phyloP scores from a whole-genome alignment of 2,888 invertebrate genomes.

The Agriopis marginaria region DNA sequence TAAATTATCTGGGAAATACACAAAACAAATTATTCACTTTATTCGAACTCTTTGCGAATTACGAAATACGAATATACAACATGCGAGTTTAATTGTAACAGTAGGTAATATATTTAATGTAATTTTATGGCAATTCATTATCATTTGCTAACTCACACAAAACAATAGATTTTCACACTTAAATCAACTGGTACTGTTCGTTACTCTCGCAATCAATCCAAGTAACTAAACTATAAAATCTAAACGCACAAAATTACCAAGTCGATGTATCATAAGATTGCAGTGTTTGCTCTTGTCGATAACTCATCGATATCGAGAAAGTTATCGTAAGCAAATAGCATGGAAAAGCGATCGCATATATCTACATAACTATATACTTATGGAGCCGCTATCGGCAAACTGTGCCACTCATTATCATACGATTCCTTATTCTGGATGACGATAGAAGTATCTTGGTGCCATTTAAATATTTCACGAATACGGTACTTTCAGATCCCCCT shows the following conservation, averaged over 20 bases:
- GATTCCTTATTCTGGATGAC: constrained; percentile 27
- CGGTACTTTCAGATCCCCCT: too few relatives aligned
- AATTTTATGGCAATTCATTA: not conserved
- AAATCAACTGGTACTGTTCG: not conserved
- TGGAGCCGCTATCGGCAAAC: constrained; percentile 38
- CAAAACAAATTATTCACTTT: too few relatives aligned
- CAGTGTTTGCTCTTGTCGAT: constrained; percentile 65
- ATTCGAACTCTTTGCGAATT: too few relatives aligned
- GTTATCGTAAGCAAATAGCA: constrained; percentile 77
- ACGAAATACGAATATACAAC: too few relatives aligned
- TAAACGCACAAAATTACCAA: constrained; percentile 15
- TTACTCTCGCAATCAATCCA: constrained; percentile 1
- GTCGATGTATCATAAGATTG: constrained; percentile 49
- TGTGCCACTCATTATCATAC: constrained; percentile 55
- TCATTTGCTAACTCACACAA: not conserved
- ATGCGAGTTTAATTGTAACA: too few relatives aligned
- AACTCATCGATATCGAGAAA: constrained; percentile 71
- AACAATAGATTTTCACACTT: not conserved
- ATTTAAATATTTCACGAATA: not conserved
- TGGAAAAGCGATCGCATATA: constrained; percentile 51
- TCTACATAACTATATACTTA: constrained; percentile 2
- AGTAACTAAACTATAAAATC: constrained; percentile 6
- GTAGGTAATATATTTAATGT: not conserved
- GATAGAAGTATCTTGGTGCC: not conserved
- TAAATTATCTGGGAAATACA: too few relatives aligned